These are phyloP conservation scores for Ladona fulva DNA, from an alignment of 1,140 invertebrate genomes.

Conservation along the genomic window DNA sequence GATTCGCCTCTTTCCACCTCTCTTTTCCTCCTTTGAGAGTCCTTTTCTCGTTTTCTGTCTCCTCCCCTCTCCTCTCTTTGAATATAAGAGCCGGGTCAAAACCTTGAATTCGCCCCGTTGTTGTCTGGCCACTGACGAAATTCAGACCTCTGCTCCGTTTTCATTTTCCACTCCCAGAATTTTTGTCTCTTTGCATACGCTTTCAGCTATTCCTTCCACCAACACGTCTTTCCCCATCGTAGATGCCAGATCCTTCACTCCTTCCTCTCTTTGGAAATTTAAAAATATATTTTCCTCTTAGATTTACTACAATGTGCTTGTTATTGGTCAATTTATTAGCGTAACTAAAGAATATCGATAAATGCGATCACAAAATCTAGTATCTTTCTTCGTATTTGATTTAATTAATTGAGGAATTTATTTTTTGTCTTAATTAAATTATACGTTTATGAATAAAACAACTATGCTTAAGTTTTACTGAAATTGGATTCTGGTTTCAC, in stretches of 20 bases:
- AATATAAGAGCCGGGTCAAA: not conserved
- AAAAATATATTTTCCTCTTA: too few relatives aligned
- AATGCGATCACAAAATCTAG: too few relatives aligned
- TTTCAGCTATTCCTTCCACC: not conserved
- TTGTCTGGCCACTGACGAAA: constrained; percentile 3
- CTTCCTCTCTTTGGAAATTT: not conserved
- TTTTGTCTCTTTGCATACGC: not conserved
- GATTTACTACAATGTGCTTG: too few relatives aligned
- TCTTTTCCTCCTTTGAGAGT: not conserved
- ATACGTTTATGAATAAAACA: too few relatives aligned
- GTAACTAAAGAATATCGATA: too few relatives aligned
- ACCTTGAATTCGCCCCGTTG: not conserved
- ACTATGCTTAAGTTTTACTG: too few relatives aligned
- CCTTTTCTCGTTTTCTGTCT: not conserved
- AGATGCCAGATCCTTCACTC: not conserved
- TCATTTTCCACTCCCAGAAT: not conserved
- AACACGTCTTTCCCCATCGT: not conserved
- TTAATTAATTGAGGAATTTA: too few relatives aligned
- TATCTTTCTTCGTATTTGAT: too few relatives aligned
- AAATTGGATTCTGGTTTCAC: too few relatives aligned
- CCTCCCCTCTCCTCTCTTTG: not conserved
- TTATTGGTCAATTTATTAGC: too few relatives aligned
- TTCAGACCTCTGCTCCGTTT: constrained; percentile 3
- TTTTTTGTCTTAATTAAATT: too few relatives aligned
- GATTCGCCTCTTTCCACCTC: too few relatives aligned